Conservation (phyloP, 2,113 vertebrate species). For the Cnemophilus loriae region DNA sequence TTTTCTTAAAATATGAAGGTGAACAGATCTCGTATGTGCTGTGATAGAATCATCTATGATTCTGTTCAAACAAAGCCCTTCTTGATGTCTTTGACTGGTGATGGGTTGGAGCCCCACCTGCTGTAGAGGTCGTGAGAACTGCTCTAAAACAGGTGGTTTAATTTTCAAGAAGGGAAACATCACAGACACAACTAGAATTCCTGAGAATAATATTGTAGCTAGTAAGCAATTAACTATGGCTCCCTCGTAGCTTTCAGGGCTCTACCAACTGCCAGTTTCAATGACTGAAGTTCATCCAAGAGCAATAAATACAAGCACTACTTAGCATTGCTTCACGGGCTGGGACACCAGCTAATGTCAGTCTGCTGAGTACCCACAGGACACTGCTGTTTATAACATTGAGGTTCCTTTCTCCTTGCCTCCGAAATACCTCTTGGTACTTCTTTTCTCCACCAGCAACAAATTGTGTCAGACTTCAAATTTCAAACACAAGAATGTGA, state of each 20-base stretch:
- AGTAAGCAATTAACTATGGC: neutral
- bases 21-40: neutral
- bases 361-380: neutral
- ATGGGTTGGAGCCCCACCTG: neutral
- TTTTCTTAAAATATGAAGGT: neutral
- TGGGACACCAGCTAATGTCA: neutral
- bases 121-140: neutral
- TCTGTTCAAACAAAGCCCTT: neutral
- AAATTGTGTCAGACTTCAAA: neutral
- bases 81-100: neutral
- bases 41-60: neutral
- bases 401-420: neutral
- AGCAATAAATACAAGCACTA: neutral
- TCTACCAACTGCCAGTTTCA: neutral
- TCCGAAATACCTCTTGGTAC: neutral
- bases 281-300: neutral
- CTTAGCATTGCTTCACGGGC: neutral
- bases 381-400: neutral
- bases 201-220: neutral
- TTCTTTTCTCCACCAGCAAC: neutral
- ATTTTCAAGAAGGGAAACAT: neutral
- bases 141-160: neutral
- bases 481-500: neutral
- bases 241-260: neutral
- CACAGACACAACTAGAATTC: neutral